Percentiles rank a stretch among this genome's conserved stretches.
These are phyloP conservation scores for Thymelicus sylvestris DNA, from an alignment of 2,888 invertebrate species.

Conservation along the genomic window DNA sequence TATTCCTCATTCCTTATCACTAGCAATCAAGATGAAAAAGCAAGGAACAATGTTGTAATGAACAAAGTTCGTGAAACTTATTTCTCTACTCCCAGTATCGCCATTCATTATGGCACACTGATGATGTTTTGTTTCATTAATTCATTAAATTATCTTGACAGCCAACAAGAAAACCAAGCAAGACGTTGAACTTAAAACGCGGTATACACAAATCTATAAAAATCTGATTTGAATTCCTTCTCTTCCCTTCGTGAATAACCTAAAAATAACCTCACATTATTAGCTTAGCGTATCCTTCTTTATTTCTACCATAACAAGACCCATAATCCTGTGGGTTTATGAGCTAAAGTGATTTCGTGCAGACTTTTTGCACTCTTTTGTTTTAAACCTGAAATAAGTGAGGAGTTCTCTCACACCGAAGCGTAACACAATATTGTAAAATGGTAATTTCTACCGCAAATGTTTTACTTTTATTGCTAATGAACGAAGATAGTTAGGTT, in stretches of 20 bases:
- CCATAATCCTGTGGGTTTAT: slow-evolving; percentile 28
- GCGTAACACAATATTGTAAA: slow-evolving; percentile 21
- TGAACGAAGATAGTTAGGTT: not conserved
- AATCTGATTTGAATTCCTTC: slow-evolving; percentile 31
- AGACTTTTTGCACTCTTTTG: slow-evolving; percentile 55
- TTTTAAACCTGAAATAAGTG: slow-evolving; percentile 44
- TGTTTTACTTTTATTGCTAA: not conserved
- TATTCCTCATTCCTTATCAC: no score
- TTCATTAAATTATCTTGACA: not conserved
- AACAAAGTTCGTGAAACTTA: no score
- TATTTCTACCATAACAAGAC: slow-evolving; percentile 4
- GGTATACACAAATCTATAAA: slow-evolving; percentile 29
- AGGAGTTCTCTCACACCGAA: slow-evolving; percentile 22
- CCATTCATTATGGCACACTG: not conserved
- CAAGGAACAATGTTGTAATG: no score
- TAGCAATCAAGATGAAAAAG: no score
- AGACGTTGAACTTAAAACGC: slow-evolving; percentile 10
- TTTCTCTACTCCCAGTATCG: not conserved
- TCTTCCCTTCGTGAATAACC: slow-evolving; percentile 28
- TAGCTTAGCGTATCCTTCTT: not conserved
- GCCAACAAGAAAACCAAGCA: not conserved
- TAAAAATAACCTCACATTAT: slow-evolving; percentile 27
- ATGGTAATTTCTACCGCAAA: slow-evolving; percentile 10
- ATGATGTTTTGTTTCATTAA: not conserved
- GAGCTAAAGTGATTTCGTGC: slow-evolving; percentile 48